A percentile compares a stretch with the other conserved stretches of the same genome.
Conservation (phyloP, 37 sponge, comb jelly and placozoan species). For the Tethya wilhelma region DNA sequence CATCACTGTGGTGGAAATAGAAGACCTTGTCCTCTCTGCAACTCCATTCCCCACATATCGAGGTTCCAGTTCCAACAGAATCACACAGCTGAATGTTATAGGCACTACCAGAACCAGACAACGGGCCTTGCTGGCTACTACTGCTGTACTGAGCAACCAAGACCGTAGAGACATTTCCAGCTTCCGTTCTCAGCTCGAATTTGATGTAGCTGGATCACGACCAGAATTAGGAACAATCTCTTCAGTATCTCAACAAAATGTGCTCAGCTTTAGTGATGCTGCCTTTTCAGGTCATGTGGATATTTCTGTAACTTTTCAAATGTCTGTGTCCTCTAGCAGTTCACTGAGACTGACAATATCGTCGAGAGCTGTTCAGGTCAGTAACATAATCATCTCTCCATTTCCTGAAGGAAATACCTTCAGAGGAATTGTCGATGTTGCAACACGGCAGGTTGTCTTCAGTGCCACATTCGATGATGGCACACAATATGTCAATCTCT, state of each 20-base stretch:
- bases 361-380: slow-evolving; percentile 24
- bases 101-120: slow-evolving; percentile 42
- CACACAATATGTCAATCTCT: slow-evolving; percentile 23
- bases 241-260: background rate
- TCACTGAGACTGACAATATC: slow-evolving; percentile 19
- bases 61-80: slow-evolving; percentile 22
- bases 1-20: slow-evolving; percentile 39
- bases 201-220: background rate
- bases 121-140: slow-evolving; percentile 14
- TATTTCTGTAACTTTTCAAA: slow-evolving; percentile 28
- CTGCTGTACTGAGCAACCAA: slow-evolving; percentile 51
- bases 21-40: slow-evolving; percentile 25
- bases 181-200: slow-evolving; percentile 3
- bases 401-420: slow-evolving; percentile 41
- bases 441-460: slow-evolving; percentile 30
- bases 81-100: slow-evolving; percentile 34
- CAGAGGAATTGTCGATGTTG: slow-evolving; percentile 22
- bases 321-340: background rate
- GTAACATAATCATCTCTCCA: slow-evolving; percentile 1
- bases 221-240: background rate
- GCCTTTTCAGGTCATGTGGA: slow-evolving; percentile 3
- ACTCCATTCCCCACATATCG: slow-evolving; percentile 61
- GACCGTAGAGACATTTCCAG: slow-evolving; percentile 22
- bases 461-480: slow-evolving; percentile 43
- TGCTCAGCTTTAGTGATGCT: slow-evolving; percentile 14